These are phyloP conservation scores for Ennomos erosarius DNA, from an alignment of 2,888 invertebrate genomes.

Conservation along the genomic window DNA sequence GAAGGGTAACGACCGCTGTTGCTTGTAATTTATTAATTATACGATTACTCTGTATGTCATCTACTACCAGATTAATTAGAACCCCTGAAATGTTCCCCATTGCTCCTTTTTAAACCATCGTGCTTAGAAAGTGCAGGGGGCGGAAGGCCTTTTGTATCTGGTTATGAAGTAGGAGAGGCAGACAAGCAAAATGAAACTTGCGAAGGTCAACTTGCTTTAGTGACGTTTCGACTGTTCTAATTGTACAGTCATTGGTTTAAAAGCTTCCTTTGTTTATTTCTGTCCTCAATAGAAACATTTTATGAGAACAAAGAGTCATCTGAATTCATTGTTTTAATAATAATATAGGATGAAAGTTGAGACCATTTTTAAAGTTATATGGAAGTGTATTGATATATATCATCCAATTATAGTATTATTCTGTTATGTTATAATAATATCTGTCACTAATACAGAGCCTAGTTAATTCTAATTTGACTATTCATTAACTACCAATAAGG, in stretches of 20 bases:
- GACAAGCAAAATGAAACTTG: slow-evolving; percentile 68
- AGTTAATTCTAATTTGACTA: no score
- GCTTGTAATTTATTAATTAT: slow-evolving; percentile 82
- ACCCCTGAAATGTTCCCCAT: slow-evolving; percentile 48
- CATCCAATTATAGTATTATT: no score
- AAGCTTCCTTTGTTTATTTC: slow-evolving; percentile 50
- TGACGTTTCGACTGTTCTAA: slow-evolving; percentile 44
- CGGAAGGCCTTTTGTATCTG: slow-evolving; percentile 54
- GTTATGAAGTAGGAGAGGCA: slow-evolving; percentile 57
- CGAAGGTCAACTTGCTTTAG: slow-evolving; percentile 68
- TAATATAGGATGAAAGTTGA: no score
- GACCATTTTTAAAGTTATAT: no score
- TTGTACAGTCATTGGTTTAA: slow-evolving; percentile 42
- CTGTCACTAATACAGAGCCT: no score
- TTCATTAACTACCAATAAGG: no score
- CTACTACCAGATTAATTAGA: slow-evolving; percentile 63
- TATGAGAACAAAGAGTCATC: slow-evolving; percentile 27
- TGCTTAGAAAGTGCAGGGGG: slow-evolving; percentile 41
- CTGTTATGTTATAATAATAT: no score
- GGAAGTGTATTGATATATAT: no score
- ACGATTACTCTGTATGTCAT: slow-evolving; percentile 65
- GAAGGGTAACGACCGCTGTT: slow-evolving; percentile 76
- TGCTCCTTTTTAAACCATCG: slow-evolving; percentile 37
- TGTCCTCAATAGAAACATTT: slow-evolving; percentile 29
- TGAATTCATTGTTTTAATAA: slow-evolving; percentile 7